Percentiles rank a stretch among this genome's conserved stretches.
Evolutionary conservation across 2,888 invertebrate species (phyloP).

Genomic region (Cheilosia pagana): DNA sequence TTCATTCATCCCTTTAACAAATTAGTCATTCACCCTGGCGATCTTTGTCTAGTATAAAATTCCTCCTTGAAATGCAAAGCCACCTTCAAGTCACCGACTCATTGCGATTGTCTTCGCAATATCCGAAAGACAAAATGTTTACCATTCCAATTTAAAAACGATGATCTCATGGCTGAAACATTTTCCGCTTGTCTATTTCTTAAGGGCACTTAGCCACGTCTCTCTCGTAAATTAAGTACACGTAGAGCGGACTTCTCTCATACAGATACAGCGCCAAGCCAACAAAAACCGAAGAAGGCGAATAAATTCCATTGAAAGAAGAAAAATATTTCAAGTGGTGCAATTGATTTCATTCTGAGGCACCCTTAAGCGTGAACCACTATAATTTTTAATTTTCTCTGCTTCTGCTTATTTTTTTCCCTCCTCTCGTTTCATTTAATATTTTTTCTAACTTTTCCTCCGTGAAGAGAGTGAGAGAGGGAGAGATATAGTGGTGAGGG

Average conservation of each 20-base stretch:
- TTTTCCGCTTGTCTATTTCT: slow-evolving; percentile 28
- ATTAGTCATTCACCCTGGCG: too few species aligned
- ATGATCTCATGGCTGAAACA: slow-evolving; percentile 22
- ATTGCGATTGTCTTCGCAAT: background rate
- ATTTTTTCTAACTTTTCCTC: slow-evolving; percentile 47
- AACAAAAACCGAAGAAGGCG: slow-evolving; percentile 1
- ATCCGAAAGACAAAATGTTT: background rate
- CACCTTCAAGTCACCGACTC: background rate
- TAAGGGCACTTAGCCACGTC: slow-evolving; percentile 8
- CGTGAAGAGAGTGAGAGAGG: background rate
- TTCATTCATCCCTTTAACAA: too few species aligned
- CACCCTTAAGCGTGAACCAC: slow-evolving; percentile 73
- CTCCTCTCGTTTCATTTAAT: slow-evolving; percentile 17
- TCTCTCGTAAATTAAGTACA: slow-evolving; percentile 58
- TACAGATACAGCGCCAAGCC: background rate
- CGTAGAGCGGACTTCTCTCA: slow-evolving; percentile 21
- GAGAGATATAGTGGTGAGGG: slow-evolving; percentile 35
- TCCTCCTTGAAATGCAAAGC: too few species aligned
- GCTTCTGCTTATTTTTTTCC: background rate
- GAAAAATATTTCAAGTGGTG: slow-evolving; percentile 68
- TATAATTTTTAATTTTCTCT: slow-evolving; percentile 74
- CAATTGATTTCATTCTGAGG: slow-evolving; percentile 71
- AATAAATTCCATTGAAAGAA: slow-evolving; percentile 36
- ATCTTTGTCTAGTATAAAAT: too few species aligned
- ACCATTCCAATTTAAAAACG: slow-evolving; percentile 10